A percentile compares a stretch with the other conserved stretches of the same genome.
These are phyloP conservation scores for Brachionus rotundiformis DNA, from an alignment of 1,140 invertebrate species.

Conservation along the genomic window DNA sequence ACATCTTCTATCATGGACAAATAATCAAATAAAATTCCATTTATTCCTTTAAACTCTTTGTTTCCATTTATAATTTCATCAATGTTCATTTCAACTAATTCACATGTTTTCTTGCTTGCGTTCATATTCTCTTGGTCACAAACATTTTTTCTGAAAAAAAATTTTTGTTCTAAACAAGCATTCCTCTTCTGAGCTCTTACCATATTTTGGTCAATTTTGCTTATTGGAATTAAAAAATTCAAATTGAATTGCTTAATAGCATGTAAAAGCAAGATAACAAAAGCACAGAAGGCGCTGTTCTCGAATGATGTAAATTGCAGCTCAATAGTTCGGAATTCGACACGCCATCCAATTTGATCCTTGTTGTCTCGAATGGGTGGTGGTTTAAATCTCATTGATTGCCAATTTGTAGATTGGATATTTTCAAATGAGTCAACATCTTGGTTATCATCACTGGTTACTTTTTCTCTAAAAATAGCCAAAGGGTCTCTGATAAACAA, in stretches of 20 bases:
- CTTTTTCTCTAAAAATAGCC: slow-evolving; percentile 87
- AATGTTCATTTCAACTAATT: slow-evolving; percentile 10
- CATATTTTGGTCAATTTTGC: slow-evolving; percentile 98
- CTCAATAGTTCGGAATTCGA: slow-evolving; percentile 98
- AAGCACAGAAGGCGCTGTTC: slow-evolving; percentile 98
- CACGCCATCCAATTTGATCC: slow-evolving; percentile 88
- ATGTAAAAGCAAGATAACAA: slow-evolving; percentile 90
- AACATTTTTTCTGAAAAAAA: slow-evolving; percentile 84
- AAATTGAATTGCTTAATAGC: slow-evolving; percentile 94
- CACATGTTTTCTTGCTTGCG: not conserved
- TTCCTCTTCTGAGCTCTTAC: slow-evolving; percentile 84
- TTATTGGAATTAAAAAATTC: slow-evolving; percentile 95
- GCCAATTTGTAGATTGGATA: slow-evolving; percentile 99
- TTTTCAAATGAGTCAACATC: slow-evolving; percentile 88
- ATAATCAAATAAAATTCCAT: slow-evolving; percentile 13
- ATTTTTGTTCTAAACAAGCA: slow-evolving; percentile 78
- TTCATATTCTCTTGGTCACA: not conserved
- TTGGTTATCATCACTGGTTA: slow-evolving; percentile 91
- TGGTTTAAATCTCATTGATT: slow-evolving; percentile 99
- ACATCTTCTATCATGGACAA: slow-evolving; percentile 8
- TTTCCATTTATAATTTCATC: slow-evolving; percentile 47
- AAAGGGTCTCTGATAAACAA: slow-evolving; percentile 97
- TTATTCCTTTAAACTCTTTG: slow-evolving; percentile 1
- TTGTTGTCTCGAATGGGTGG: slow-evolving; percentile 76
- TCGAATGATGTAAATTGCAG: slow-evolving; percentile 98